A percentile compares a stretch with the other conserved stretches of the same genome.
Conservation (phyloP, 2,113 vertebrate species). For the Sprattus sprattus region DNA sequence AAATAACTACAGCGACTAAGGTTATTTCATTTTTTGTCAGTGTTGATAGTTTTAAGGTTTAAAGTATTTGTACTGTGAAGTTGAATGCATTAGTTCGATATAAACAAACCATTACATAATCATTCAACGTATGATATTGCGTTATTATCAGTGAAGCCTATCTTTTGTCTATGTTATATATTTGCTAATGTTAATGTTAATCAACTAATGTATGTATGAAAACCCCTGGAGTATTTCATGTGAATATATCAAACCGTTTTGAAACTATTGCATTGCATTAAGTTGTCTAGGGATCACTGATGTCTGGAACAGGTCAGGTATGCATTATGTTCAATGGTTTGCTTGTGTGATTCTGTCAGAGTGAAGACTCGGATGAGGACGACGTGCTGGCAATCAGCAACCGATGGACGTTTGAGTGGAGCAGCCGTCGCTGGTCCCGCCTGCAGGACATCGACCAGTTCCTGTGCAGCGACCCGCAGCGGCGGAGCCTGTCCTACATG, state of each 20-base stretch:
- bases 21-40: background rate
- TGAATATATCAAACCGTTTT: background rate
- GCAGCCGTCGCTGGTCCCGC: slow-evolving; percentile 92
- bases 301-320: background rate
- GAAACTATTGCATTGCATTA: background rate
- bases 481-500: slow-evolving; percentile 71
- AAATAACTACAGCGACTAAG: background rate
- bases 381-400: slow-evolving; percentile 91
- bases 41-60: no score
- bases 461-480: slow-evolving; percentile 67
- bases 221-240: background rate
- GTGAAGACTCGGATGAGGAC: slow-evolving; percentile 96
- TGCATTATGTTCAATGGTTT: background rate
- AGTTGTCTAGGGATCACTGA: background rate
- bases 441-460: slow-evolving; percentile 79
- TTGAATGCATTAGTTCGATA: no score
- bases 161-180: background rate
- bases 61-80: no score
- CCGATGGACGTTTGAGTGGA: slow-evolving; percentile 97
- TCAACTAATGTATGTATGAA: background rate
- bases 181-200: background rate
- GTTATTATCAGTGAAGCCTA: background rate
- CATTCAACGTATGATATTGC: background rate
- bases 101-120: background rate
- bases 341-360: slow-evolving; percentile 65